Base-by-base conservation (phyloP, 2,797 vertebrate genomes). In the Thalassophryne amazonica region DNA sequence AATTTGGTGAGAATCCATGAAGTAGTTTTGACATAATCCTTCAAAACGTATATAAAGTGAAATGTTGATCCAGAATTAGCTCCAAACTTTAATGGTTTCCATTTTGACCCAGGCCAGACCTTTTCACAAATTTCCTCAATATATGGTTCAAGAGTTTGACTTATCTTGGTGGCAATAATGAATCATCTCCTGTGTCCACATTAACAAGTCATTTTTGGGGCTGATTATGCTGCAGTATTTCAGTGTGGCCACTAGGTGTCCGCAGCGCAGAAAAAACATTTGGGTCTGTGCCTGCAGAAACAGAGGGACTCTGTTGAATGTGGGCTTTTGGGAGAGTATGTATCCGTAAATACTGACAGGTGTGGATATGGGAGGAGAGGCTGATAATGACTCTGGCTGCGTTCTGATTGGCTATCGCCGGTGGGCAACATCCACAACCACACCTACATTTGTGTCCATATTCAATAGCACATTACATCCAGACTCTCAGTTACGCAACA, bases 321-420 rank as follows among this genome's bases (percentile, higher is more conserved):
- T 57, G 72, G 63, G 59, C 37, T 70, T 52, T 24, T 38, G 47
- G 51, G 48, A 53, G 37, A 42, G 71, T 63, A 73, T 86, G n/a
- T n/a, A n/a, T n/a, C n/a, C n/a, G n/a, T n/a, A 86, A 88, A 89
- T 62, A 86, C 76, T 66, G 74, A 76, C 83, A 80, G 78, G 79
- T 82, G 76, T 76, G 80, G 86, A 64, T 21, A n/a, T 24, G 67
- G 74, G 76, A 73, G 83, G 72, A 60, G 73, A 82, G 60, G 67
- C 55, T 42, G 3, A 23, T 77, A 82, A 87, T 7, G 68, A 88
- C 70, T 42, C 0, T 0, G 4, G 46, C 49, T 6, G 68, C 40
- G 14, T 31, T 0, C 60, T 17, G 58, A 86, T 86, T 85, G 86
- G 86, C 19, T 23, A 0, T 0, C 0, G 28, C 5, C 8, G 1